These are phyloP conservation scores for Pyrocephalus nanus DNA, from an alignment of 2,797 vertebrate genomes.

Conservation along the genomic window DNA sequence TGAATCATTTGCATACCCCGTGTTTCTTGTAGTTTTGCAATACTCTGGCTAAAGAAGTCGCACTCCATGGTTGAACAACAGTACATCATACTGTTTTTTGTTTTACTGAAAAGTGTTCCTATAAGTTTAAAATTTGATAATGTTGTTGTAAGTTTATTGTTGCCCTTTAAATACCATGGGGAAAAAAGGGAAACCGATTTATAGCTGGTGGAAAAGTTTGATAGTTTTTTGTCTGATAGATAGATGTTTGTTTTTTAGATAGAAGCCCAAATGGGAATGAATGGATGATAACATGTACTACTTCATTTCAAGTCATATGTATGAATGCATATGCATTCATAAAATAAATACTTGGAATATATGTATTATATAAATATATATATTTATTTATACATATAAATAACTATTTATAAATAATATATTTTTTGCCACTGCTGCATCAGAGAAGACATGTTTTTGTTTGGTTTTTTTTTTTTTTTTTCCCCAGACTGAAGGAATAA, in stretches of 20 bases:
- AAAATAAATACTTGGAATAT: not conserved
- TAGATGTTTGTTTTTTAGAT: not conserved
- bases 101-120: not conserved
- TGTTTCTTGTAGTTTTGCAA: not conserved
- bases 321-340: not conserved
- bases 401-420: not conserved
- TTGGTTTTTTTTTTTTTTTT: not conserved
- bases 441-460: not conserved
- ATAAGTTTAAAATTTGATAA: not conserved
- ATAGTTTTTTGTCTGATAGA: not conserved
- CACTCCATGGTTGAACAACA: not conserved
- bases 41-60: not conserved
- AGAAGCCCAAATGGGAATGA: not conserved
- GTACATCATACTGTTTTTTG: not conserved
- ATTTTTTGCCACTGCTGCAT: not conserved
- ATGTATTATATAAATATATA: not conserved
- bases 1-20: not conserved
- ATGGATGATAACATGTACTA: not conserved
- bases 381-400: not conserved
- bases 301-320: not conserved
- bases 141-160: not conserved
- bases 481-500: not conserved
- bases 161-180: not conserved
- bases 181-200: not conserved
- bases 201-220: not conserved